Evolutionary conservation across 2,888 invertebrate species (phyloP), one percentile per base, ranked within the genome.

Genomic region (Plagiodera versicolora): DNA sequence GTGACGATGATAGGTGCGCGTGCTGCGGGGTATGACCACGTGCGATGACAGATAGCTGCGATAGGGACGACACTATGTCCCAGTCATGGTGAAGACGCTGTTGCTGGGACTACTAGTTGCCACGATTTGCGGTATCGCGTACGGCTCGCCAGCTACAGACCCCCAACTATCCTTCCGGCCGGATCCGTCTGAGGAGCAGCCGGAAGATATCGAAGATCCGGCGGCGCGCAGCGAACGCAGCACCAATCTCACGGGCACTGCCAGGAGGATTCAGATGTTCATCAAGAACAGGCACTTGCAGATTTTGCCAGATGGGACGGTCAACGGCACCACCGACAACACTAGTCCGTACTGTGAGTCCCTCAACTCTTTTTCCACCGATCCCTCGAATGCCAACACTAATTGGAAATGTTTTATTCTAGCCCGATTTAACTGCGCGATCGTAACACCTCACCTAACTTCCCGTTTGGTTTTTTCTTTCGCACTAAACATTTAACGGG

Each of bases 291-390:
- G 89, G 73, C 89, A 90, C 80, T 85, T 93, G 70, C 92, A 92
- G 83, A 84, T 93, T 74, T 82, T 91, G 82, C 90, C 90, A 71
- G 91, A 92, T 83, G 92, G 92, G 80, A 89, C 89, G 74, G 91
- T 93, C 81, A 91, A 91, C 83, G 92, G 92, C 73, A 91, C 91
- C 78, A 86, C 85, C 77, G 88, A 91, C 80, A 89, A 88, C 82
- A 85, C 85, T 79, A 91, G 90, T 83, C 88, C 89, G 83, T 90
- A 90, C 86, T 91, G 92, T 92, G 79, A 92, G 92, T 92, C 46
- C 45, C 6, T 32, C 32, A 32, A 32, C 11, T 11, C 32, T 19
- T 24, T 14, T 9, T 8, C 8, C 8, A 19, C 20, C 19, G 39
- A 14, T 11, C 19, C 30, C 20, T 51, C 51, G 32, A 16, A 6